Conservation (phyloP, 2,113 vertebrate genomes). For the Rhea americana region DNA sequence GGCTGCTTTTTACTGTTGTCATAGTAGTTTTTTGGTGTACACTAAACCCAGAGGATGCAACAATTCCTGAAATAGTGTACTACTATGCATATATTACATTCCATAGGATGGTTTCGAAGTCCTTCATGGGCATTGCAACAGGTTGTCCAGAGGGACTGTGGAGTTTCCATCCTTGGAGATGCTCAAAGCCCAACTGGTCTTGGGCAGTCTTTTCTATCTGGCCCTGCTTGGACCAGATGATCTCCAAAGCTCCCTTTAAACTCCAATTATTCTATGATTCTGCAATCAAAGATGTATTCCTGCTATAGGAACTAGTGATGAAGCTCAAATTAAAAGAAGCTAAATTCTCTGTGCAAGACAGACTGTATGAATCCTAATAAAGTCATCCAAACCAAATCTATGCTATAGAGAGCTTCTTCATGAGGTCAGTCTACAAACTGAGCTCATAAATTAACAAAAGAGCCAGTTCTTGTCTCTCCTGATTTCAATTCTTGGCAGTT, state of each 20-base stretch:
- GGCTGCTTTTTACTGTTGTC: constrained; percentile 2
- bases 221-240: neutral
- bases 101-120: neutral
- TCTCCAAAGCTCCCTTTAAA: neutral
- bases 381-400: neutral
- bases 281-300: neutral
- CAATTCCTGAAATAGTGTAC: neutral
- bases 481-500: constrained; percentile 4
- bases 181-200: neutral
- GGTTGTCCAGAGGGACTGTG: neutral
- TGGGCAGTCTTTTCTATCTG: neutral
- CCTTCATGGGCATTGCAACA: no score
- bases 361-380: neutral
- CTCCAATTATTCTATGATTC: neutral
- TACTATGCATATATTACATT: fast-evolving
- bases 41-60: neutral
- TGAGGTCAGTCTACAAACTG: neutral
- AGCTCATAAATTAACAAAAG: neutral
- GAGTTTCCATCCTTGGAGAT: neutral
- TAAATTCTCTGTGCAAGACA: neutral
- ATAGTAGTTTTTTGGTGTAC: neutral
- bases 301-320: neutral
- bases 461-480: neutral
- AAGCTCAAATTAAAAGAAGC: neutral
- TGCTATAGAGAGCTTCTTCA: neutral